Percentiles rank a stretch among this genome's conserved stretches.
phyloP scores from a whole-genome alignment of 2,797 vertebrate species.

The Decapterus maruadsi region DNA sequence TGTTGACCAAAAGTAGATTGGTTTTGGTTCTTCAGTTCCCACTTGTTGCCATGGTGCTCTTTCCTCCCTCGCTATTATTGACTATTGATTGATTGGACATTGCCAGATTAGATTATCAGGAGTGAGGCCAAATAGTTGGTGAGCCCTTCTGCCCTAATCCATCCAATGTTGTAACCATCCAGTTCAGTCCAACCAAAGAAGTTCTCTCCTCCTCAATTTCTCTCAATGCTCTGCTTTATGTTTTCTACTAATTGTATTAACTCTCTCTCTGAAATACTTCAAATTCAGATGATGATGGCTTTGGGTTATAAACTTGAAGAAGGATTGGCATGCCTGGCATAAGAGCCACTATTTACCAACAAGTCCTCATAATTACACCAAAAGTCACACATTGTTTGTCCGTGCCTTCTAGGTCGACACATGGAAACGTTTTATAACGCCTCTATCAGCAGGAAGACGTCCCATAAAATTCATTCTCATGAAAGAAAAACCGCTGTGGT shows the following conservation, averaged over 20 bases:
- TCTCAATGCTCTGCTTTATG: not conserved
- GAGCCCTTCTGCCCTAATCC: not conserved
- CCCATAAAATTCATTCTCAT: too few relatives aligned
- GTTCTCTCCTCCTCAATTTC: too few relatives aligned
- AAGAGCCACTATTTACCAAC: not conserved
- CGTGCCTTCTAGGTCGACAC: too few relatives aligned
- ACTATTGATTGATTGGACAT: not conserved
- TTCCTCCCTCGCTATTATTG: not conserved
- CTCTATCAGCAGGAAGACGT: too few relatives aligned
- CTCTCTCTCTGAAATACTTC: not conserved
- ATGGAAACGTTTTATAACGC: too few relatives aligned
- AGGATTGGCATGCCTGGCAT: not conserved
- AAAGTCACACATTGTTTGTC: too few relatives aligned
- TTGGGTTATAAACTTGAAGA: not conserved
- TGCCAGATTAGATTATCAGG: not conserved
- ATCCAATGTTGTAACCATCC: not conserved
- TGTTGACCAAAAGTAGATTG: not conserved
- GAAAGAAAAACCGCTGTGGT: not conserved
- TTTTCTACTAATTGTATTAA: not conserved
- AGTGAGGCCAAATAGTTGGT: not conserved
- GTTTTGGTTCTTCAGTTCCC: not conserved
- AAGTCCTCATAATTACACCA: not conserved
- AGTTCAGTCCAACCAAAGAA: not conserved
- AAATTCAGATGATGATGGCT: not conserved
- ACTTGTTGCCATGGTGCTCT: not conserved